Percentiles rank a stretch among this genome's conserved stretches.
Conservation (phyloP, 2,113 vertebrate species). For the Pelobates fuscus region DNA sequence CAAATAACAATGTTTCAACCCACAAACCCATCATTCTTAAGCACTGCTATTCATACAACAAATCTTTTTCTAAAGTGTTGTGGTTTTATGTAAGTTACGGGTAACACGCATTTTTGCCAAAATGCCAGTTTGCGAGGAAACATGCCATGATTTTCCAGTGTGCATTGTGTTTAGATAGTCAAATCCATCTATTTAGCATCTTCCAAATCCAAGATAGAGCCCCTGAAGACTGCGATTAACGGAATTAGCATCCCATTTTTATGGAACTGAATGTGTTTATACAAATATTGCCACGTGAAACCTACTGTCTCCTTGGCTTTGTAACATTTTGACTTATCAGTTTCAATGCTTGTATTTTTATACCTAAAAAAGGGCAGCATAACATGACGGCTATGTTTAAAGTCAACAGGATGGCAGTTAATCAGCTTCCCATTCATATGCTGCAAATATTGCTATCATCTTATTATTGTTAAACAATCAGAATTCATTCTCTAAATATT, state of each 20-base stretch:
- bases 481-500: not conserved
- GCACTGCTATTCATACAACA: no score
- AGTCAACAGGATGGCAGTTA: slow-evolving; percentile 3
- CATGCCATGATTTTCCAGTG: not conserved
- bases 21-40: no score
- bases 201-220: slow-evolving; percentile 23
- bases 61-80: no score
- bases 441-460: not conserved
- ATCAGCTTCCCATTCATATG: slow-evolving; percentile 14
- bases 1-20: no score
- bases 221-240: slow-evolving; percentile 22
- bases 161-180: not conserved
- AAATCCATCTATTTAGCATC: slow-evolving; percentile 35
- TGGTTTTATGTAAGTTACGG: no score
- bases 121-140: not conserved
- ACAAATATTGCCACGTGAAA: slow-evolving; percentile 1
- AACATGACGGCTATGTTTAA: not conserved
- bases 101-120: no score
- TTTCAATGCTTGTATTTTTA: not conserved
- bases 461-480: slow-evolving; percentile 6
- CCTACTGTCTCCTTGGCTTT: not conserved
- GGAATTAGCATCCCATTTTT: slow-evolving; percentile 29
- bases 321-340: slow-evolving; percentile 18
- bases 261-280: slow-evolving; percentile 23
- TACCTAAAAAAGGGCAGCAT: slow-evolving; percentile 26